Conservation (phyloP, 1,140 invertebrate genomes). For the Diuraphis noxia region DNA sequence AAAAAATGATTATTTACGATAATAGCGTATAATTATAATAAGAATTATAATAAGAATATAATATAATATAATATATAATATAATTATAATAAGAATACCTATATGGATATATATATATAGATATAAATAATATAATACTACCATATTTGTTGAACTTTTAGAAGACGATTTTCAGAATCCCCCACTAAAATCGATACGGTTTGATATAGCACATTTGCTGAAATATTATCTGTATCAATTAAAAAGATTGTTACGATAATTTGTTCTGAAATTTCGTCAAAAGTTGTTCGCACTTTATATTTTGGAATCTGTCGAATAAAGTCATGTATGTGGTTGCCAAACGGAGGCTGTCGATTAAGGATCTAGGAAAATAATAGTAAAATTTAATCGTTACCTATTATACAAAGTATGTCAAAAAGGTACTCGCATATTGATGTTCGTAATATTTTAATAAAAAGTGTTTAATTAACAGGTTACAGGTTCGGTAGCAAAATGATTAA, state of each 20-base stretch:
- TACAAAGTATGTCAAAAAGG: background rate
- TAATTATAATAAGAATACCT: too few species aligned
- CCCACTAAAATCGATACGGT: conserved; percentile 61
- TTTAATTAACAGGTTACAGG: too few species aligned
- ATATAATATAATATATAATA: too few species aligned
- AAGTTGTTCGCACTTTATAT: conserved; percentile 56
- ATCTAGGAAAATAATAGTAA: background rate
- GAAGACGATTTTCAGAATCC: conserved; percentile 62
- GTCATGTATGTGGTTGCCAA: conserved; percentile 59
- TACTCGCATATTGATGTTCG: background rate
- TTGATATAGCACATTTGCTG: conserved; percentile 43
- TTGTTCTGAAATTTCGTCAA: background rate
- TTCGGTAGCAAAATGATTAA: background rate
- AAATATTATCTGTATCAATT: conserved; percentile 54
- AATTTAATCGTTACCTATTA: background rate
- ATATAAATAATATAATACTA: background rate
- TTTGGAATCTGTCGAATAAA: conserved; percentile 57
- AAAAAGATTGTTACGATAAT: background rate
- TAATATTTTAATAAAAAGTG: background rate
- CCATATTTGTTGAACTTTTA: conserved; percentile 55
- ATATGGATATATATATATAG: background rate
- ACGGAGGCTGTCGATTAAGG: conserved; percentile 57
- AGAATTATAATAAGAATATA: too few species aligned
- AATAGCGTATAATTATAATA: background rate
- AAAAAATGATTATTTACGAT: background rate